Percentiles rank a stretch among this genome's conserved stretches.
Conservation (phyloP, 2,888 invertebrate genomes). For the Cerceris ruficornis region DNA sequence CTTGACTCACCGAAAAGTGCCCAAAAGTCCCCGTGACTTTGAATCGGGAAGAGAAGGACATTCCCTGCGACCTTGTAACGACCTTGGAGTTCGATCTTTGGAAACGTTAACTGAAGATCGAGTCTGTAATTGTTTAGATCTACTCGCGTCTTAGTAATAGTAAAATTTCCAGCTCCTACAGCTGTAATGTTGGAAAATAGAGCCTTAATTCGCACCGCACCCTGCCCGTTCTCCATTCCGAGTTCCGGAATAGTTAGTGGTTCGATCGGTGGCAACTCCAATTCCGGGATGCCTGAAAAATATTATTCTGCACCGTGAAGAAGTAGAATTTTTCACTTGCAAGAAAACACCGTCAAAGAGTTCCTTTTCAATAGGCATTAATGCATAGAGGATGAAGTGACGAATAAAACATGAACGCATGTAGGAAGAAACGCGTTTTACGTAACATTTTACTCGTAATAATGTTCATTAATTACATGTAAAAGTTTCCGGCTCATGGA, state of each 20-base stretch:
- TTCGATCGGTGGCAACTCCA: slow-evolving; percentile 89
- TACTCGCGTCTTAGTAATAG: slow-evolving; percentile 85
- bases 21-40: slow-evolving; percentile 92
- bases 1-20: slow-evolving; percentile 87
- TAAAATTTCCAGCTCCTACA: slow-evolving; percentile 89
- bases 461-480: too few relatives aligned
- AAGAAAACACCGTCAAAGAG: too few relatives aligned
- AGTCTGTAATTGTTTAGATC: slow-evolving; percentile 74
- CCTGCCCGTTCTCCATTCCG: slow-evolving; percentile 90
- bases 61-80: slow-evolving; percentile 90
- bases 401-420: background rate
- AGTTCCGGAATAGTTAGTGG: slow-evolving; percentile 88
- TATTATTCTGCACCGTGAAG: background rate
- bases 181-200: slow-evolving; percentile 89
- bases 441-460: background rate
- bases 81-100: slow-evolving; percentile 89
- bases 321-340: background rate
- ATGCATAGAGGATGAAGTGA: too few relatives aligned
- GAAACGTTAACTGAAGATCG: slow-evolving; percentile 82
- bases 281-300: slow-evolving; percentile 85
- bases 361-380: too few relatives aligned
- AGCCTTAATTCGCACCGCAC: slow-evolving; percentile 89
- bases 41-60: slow-evolving; percentile 89
- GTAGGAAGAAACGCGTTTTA: background rate
- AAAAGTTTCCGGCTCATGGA: background rate